Conservation (phyloP, 35 echinoderm and acorn worm species). For the Lytechinus variegatus region DNA sequence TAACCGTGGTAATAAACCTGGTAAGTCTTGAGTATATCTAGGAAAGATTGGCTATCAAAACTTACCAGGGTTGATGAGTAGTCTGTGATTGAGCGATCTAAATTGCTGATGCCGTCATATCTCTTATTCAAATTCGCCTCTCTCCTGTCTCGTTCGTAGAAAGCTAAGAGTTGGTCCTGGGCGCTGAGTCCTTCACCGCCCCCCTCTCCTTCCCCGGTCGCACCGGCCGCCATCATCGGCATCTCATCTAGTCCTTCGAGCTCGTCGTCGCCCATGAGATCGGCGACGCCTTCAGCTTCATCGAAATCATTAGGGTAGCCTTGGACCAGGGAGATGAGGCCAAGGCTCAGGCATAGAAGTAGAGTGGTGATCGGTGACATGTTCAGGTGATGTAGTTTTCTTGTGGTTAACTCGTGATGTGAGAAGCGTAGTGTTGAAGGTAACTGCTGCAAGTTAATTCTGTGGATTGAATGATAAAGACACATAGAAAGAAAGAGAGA, state of each 20-base stretch:
- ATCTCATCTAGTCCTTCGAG: too few relatives aligned
- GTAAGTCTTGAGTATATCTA: too few relatives aligned
- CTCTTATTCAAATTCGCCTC: conserved; percentile 26
- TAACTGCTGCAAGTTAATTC: too few relatives aligned
- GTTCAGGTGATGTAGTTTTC: neutral
- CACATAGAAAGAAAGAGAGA: neutral
- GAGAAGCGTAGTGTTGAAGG: too few relatives aligned
- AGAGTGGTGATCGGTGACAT: conserved; percentile 22
- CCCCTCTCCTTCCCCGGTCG: too few relatives aligned
- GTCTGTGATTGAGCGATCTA: conserved; percentile 28
- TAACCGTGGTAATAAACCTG: too few relatives aligned
- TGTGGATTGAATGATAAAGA: neutral
- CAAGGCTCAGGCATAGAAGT: neutral
- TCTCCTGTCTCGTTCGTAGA: conserved; percentile 26
- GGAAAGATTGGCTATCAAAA: too few relatives aligned
- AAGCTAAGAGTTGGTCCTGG: neutral
- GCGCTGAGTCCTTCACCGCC: too few relatives aligned
- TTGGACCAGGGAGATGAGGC: neutral
- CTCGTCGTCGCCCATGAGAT: too few relatives aligned
- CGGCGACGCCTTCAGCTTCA: neutral
- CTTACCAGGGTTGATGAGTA: conserved; percentile 44
- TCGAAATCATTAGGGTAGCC: neutral
- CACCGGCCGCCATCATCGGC: too few relatives aligned
- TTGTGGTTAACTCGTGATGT: too few relatives aligned
- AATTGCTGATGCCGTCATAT: neutral